Conservation (phyloP, 1,140 invertebrate genomes). For the Drosophila repleta region DNA sequence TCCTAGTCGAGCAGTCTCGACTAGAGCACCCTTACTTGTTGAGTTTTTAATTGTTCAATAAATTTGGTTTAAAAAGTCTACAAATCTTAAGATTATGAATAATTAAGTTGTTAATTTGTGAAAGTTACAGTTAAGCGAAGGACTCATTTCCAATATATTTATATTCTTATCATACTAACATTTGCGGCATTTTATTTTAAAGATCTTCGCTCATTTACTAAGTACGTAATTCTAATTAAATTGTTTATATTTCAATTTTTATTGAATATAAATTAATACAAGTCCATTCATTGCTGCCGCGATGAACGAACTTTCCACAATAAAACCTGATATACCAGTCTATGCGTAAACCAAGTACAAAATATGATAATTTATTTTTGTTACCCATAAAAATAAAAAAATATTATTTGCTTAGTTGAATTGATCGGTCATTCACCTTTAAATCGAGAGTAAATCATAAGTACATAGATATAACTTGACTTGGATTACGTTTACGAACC, state of each 20-base stretch:
- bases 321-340: slow-evolving; percentile 39
- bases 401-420: slow-evolving; percentile 3
- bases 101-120: too few species aligned
- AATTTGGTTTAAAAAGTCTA: too few species aligned
- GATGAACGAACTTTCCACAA: slow-evolving; percentile 40
- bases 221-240: slow-evolving; percentile 6
- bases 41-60: too few species aligned
- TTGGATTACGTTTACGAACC: background rate
- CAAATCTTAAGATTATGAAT: too few species aligned
- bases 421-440: slow-evolving; percentile 21
- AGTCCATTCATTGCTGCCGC: slow-evolving; percentile 35
- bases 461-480: background rate
- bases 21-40: too few species aligned
- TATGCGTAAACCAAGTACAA: slow-evolving; percentile 9
- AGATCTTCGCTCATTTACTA: background rate
- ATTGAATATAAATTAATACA: slow-evolving; percentile 9
- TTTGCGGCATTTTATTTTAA: slow-evolving; percentile 16
- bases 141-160: too few species aligned
- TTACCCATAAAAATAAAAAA: background rate
- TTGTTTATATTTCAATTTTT: slow-evolving; percentile 13
- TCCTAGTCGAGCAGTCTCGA: too few species aligned
- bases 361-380: slow-evolving; percentile 12
- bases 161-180: background rate
- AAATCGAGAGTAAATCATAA: slow-evolving; percentile 21
- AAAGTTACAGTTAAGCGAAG: background rate